Base-by-base conservation (phyloP, 2,888 invertebrate species). In the Sphecodes monilicornis region DNA sequence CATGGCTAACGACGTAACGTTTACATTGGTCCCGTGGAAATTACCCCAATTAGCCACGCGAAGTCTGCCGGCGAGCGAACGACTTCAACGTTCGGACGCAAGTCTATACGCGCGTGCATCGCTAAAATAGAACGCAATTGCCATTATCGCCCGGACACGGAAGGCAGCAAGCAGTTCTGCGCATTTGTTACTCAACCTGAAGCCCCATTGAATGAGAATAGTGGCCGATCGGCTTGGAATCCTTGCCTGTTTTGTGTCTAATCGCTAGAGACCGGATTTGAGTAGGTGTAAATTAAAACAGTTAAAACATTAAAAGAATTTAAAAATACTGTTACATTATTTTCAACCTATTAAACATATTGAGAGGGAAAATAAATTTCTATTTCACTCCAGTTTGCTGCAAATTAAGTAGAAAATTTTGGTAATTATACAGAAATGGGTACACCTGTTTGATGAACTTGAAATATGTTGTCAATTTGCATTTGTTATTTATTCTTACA, bases 41-140 rank as follows among this genome's bases (percentile, higher is more conserved):
- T 93, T 93, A 92, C 91, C 88, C 91, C 92, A 94, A 94, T 94
- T 93, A 93, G 91, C 90, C 88, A 84, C 74, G 80, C 82, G 70
- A 81, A 84, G 80, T 84, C 83, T 43, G 76, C 74, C 72, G 69
- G 64, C 68, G 43, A 50, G 72, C 54, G 50, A 78, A 73, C 82
- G 77, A 83, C 79, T 76, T 78, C 76, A 70, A 29, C 46, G 29
- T 64, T 29, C 13, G 43, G 66, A 50, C n/a, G 57, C 68, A 11
- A 54, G 39, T 68, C 68, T 68, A 39, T 68, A 68, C 68, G 68
- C 68, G 68, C 32, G 76, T 82, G 39, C 32, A 36, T 36, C 39
- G 32, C 54, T 64, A 69, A 54, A 82, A 76, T 74, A 64, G 76
- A 73, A 86, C 64, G 80, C 73, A 26, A 70, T 86, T 84, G 84